Evolutionary conservation across 2,888 invertebrate genomes (phyloP).

Genomic region (Graphium colonna): DNA sequence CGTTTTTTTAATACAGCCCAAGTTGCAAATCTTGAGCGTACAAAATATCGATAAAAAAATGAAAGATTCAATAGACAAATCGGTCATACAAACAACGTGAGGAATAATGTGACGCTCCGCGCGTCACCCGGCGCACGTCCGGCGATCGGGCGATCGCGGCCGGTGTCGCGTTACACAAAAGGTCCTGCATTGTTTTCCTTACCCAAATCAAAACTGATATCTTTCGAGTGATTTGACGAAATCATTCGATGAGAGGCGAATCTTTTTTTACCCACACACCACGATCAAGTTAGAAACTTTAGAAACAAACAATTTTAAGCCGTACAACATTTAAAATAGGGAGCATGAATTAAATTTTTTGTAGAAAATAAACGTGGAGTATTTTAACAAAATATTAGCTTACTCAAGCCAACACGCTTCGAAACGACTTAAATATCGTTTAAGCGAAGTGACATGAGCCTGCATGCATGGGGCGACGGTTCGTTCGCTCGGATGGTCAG

Average conservation of each 20-base stretch:
- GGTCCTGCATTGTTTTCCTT: conserved; percentile 64
- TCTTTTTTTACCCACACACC: conserved; percentile 37
- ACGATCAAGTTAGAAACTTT: conserved; percentile 25
- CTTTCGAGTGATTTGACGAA: conserved; percentile 65
- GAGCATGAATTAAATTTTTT: not conserved
- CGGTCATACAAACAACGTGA: not conserved
- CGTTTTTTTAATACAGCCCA: too few species aligned
- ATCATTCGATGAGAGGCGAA: conserved; percentile 55
- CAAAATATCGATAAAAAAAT: not conserved
- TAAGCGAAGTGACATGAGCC: conserved; percentile 59
- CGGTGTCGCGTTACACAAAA: conserved; percentile 71
- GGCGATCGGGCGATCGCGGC: conserved; percentile 48
- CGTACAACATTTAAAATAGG: conserved; percentile 35
- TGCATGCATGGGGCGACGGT: conserved; percentile 34
- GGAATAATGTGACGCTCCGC: conserved; percentile 44
- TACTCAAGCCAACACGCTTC: conserved; percentile 56
- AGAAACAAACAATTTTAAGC: conserved; percentile 40
- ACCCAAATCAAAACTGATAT: conserved; percentile 68
- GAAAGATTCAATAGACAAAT: not conserved
- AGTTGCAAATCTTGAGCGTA: too few species aligned
- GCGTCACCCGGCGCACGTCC: conserved; percentile 46
- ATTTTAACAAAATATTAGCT: conserved; percentile 54
- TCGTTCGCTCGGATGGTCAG: conserved; percentile 23
- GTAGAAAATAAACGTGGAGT: conserved; percentile 39
- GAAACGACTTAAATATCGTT: conserved; percentile 52